These are phyloP conservation scores for Cheilosia vernalis DNA, from an alignment of 2,888 invertebrate species.

Conservation along the genomic window DNA sequence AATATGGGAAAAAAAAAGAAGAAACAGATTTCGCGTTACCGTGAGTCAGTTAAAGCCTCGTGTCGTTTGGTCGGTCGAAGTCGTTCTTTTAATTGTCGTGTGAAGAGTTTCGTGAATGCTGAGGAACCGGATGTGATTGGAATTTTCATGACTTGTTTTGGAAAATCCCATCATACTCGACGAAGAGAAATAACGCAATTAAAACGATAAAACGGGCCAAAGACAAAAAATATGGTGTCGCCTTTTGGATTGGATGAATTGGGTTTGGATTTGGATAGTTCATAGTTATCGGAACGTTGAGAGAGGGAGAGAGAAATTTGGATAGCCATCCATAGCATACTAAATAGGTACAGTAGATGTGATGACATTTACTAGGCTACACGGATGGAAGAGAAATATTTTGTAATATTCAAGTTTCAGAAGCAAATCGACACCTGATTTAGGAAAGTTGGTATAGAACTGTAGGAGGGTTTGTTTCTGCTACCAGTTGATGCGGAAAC, in stretches of 20 bases:
- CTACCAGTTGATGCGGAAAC: no score
- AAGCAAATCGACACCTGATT: no score
- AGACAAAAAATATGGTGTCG: slow-evolving; percentile 23
- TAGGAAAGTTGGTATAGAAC: no score
- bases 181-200: slow-evolving; percentile 55
- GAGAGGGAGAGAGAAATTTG: slow-evolving; percentile 12
- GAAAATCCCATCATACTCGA: slow-evolving; percentile 61
- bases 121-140: slow-evolving; percentile 75
- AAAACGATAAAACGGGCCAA: slow-evolving; percentile 40
- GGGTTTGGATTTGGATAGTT: no score
- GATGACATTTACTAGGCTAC: no score
- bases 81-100: slow-evolving; percentile 71
- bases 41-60: slow-evolving; percentile 41
- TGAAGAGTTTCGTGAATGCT: slow-evolving; percentile 68
- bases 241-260: neutral
- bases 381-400: neutral
- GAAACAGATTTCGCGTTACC: slow-evolving; percentile 34
- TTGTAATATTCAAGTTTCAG: neutral
- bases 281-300: slow-evolving; percentile 19
- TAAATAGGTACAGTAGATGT: slow-evolving; percentile 25
- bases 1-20: slow-evolving; percentile 34
- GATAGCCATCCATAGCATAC: no score
- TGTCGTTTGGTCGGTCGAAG: neutral
- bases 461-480: no score
- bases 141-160: slow-evolving; percentile 70